Base-by-base conservation (phyloP, 2,888 invertebrate genomes). In the Oithona nana region DNA sequence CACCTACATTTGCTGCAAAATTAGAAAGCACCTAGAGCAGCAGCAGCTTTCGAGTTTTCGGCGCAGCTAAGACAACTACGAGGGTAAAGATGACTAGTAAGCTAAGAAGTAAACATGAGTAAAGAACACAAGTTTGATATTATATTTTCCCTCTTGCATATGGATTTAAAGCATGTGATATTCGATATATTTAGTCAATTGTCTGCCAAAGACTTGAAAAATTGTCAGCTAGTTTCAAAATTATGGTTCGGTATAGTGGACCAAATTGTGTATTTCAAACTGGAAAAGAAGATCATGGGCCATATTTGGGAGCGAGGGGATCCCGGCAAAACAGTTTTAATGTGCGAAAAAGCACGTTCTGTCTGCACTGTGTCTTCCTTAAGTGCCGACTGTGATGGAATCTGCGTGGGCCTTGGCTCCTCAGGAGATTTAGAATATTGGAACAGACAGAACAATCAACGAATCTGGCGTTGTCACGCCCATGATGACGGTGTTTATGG, bases 401-500 rank as follows among this genome's bases (percentile, higher is more conserved):
- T 59, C 11, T 48, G 24, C 26, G 24, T 48, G 13, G 59, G 50
- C 28, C 22, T 50, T 6, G 59, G 59, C 4, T 16, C 24, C 24
- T 26, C 49, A 20, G 59, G 59, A 49, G 24, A 49, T 24, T 26
- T 59, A 8, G 59, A 59, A n/a, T 24, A 22, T 13, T 59, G 59
- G 59, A 28, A 59, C 20, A 49, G 59, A 16, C 48, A 50, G 22
- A 39, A 22, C 1, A 26, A 26, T 6, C 24, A n/a, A 1, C n/a
- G 49, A 50, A 59, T 16, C n/a, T 59, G 59, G 59, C 11, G 8
- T 24, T 20, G 29, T 22, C 24, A 49, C 6, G 59, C 49, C 6
- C 59, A 59, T 28, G 24, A 39, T 11, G 59, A 59, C 8, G 59
- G 59, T 6, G 59, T 49, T 2, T 59, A 59, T 50, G 20, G 28